phyloP scores from a whole-genome alignment of 2,113 vertebrate species.

The Acrocephalus arundinaceus region DNA sequence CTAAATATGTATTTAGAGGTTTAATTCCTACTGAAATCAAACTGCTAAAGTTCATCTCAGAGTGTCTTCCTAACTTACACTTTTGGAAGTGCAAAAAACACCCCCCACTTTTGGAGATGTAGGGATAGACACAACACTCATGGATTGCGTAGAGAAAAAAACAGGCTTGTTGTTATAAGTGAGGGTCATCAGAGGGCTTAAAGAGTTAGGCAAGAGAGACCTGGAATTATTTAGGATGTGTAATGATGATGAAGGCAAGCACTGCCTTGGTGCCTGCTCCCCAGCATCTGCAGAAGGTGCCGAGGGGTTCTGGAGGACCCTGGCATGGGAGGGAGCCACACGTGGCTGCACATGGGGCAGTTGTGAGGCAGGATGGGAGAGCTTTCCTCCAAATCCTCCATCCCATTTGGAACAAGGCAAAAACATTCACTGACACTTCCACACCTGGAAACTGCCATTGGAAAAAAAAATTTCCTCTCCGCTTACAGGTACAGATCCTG shows the following conservation, averaged over 20 bases:
- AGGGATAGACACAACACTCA: background rate
- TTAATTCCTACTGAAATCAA: background rate
- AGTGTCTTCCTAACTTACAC: background rate
- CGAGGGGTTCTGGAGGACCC: background rate
- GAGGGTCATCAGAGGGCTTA: background rate
- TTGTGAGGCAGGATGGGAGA: background rate
- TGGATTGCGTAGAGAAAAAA: background rate
- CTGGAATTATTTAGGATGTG: background rate
- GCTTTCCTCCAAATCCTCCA: background rate
- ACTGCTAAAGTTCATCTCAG: background rate
- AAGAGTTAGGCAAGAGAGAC: background rate
- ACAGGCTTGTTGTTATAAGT: background rate
- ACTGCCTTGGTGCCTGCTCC: no score
- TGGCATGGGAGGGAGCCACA: background rate
- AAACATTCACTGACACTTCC: background rate
- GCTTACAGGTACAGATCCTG: background rate
- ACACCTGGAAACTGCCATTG: background rate
- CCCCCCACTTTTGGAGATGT: background rate
- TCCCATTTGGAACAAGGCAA: background rate
- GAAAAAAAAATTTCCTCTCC: background rate
- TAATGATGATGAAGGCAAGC: background rate
- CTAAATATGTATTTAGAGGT: background rate
- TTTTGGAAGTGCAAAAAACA: background rate
- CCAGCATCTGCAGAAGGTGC: fast-evolving
- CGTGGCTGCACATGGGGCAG: fast-evolving